Base-by-base conservation (phyloP, 2,888 invertebrate species). In the Acleris holmiana region DNA sequence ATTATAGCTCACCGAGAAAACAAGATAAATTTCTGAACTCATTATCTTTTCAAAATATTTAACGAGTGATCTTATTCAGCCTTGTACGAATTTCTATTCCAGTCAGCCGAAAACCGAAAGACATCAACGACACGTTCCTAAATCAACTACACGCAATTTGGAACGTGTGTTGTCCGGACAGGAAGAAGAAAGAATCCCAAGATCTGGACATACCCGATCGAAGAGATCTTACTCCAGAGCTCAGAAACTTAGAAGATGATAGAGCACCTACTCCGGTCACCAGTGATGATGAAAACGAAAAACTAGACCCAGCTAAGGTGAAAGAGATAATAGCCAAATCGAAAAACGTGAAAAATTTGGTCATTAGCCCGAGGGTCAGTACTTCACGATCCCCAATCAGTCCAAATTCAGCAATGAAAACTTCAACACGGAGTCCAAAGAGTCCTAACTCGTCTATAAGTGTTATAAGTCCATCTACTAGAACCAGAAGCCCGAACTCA, bases 131-230 rank as follows among this genome's bases (percentile, higher is more conserved):
- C 0, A 4, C 67, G 0, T 82, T 88, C 47, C 73, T 91, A 0
- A 67, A 69, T 4, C 78, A 80, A 46, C 74, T 91, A 0, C 80
- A 88, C 64, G 68, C 68, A 0, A 70, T 91, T 0, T 92, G 91
- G 91, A 78, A 82, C 69, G 74, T 76, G 0, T 89, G 86, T 55
- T 88, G 91, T 35, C 88, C 89, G 0, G 86, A 89, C 46, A 70
- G 91, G 0, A 81, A 76, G 40, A 76, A 71, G 1, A 69, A 75
- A n/a, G 35, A 61, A 23, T 76, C 82, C 0, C 74, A 71, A 50
- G 84, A 83, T 5, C 13, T 75, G 0, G 69, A 73, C 0, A 19
- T 74, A 0, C 81, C 80, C 0, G 86, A 85, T 4, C 58, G 75
- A 13, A 69, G 84, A 2, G 81, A 82, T 23, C 57, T 84, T 2